Percentiles rank a stretch among this genome's conserved stretches.
Evolutionary conservation across 2,113 vertebrate species (phyloP).

Genomic region (Marcusenius ussheri): DNA sequence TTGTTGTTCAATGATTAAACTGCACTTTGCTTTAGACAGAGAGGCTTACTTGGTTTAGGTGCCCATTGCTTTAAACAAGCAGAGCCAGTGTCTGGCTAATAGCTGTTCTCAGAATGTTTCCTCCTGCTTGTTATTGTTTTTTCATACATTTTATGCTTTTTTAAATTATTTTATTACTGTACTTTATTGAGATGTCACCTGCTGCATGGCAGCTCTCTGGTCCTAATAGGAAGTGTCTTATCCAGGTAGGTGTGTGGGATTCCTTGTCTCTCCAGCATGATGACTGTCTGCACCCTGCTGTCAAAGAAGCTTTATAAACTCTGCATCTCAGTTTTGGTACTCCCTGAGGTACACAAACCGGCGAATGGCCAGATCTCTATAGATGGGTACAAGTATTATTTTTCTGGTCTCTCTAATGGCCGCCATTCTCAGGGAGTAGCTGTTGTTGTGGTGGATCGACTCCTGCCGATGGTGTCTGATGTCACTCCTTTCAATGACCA

Average conservation of each 20-base stretch:
- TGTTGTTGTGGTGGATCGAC: too few species aligned
- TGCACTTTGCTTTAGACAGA: not conserved
- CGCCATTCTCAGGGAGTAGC: too few species aligned
- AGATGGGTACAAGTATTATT: not conserved
- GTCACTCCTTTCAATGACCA: too few species aligned
- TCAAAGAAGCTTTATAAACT: too few species aligned
- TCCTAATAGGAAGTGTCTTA: not conserved
- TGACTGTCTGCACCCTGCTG: too few species aligned
- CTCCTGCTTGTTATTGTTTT: not conserved
- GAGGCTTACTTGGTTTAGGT: not conserved
- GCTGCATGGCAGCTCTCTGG: not conserved
- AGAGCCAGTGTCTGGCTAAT: not conserved
- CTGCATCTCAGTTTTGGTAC: too few species aligned
- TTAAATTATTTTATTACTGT: not conserved
- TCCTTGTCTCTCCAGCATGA: not conserved
- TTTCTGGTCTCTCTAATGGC: too few species aligned
- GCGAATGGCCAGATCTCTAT: not conserved
- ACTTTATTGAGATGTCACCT: not conserved
- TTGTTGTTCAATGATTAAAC: not conserved
- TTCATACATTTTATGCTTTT: not conserved
- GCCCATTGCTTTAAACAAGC: not conserved
- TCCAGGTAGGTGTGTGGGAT: not conserved
- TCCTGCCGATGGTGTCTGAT: too few species aligned
- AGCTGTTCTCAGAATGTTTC: not conserved
- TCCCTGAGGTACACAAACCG: too few species aligned